Evolutionary conservation across 1,140 invertebrate species (phyloP).

Genomic region (Polypedilum vanderplanki): DNA sequence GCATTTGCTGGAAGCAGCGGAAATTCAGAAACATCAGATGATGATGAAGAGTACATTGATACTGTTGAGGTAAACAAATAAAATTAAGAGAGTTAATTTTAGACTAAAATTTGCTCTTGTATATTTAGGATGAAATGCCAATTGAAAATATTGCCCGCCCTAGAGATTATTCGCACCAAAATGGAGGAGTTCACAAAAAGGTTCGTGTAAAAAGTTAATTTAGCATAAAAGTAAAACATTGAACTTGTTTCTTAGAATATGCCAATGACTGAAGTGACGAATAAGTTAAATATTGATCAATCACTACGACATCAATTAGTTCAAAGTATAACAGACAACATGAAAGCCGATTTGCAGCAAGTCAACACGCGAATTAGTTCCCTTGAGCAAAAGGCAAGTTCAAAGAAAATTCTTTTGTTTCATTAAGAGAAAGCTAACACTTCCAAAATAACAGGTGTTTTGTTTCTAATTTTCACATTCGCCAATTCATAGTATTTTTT

Average conservation of each 20-base stretch:
- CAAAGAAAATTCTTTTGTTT: background rate
- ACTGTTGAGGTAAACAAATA: slow-evolving; percentile 54
- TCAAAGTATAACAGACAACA: slow-evolving; percentile 41
- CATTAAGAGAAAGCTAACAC: background rate
- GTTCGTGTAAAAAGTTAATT: slow-evolving; percentile 34
- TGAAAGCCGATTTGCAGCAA: slow-evolving; percentile 44
- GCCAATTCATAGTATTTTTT: background rate
- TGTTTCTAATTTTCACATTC: background rate
- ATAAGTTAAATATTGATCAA: slow-evolving; percentile 31
- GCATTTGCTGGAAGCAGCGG: slow-evolving; percentile 47
- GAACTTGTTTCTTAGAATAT: slow-evolving; percentile 30
- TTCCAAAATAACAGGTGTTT: slow-evolving; percentile 29
- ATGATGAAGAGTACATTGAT: slow-evolving; percentile 72
- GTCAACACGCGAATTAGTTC: slow-evolving; percentile 43
- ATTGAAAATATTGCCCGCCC: slow-evolving; percentile 20
- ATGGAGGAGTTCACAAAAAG: slow-evolving; percentile 11
- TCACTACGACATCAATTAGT: slow-evolving; percentile 42
- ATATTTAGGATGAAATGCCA: background rate
- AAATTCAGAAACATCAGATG: slow-evolving; percentile 54
- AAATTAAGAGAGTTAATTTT: slow-evolving; percentile 33
- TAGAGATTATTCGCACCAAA: background rate
- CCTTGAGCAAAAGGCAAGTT: slow-evolving; percentile 41
- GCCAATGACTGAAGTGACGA: slow-evolving; percentile 28
- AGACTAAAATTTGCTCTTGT: too few species aligned
- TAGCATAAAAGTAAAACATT: slow-evolving; percentile 34